Evolutionary conservation across 1,140 invertebrate genomes (phyloP).

Genomic region (Drosophila repleta): DNA sequence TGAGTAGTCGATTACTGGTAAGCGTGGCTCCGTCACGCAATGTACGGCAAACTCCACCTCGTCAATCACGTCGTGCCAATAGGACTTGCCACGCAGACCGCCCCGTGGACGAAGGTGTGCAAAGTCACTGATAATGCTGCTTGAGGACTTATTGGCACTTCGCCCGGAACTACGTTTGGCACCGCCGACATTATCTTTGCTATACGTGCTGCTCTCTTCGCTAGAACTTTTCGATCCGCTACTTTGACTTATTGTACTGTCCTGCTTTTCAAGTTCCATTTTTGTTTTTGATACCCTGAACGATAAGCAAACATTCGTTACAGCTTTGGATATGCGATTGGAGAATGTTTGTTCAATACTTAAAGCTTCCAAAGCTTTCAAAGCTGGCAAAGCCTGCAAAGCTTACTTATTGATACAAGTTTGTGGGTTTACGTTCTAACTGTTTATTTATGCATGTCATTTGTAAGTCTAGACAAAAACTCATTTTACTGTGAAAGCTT

Average conservation of each 20-base stretch:
- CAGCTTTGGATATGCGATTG: neutral
- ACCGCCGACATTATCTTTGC: too few relatives aligned
- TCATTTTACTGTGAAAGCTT: neutral
- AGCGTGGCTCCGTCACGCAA: slow-evolving; percentile 52
- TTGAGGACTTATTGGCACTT: slow-evolving; percentile 24
- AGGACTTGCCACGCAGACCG: slow-evolving; percentile 42
- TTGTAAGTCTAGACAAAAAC: too few relatives aligned
- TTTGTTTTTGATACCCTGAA: too few relatives aligned
- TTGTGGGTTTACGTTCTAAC: neutral
- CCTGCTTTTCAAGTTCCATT: too few relatives aligned
- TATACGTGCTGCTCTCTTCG: too few relatives aligned
- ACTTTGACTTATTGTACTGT: too few relatives aligned
- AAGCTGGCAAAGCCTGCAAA: neutral
- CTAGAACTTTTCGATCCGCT: too few relatives aligned
- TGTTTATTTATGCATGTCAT: neutral
- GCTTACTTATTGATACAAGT: slow-evolving; percentile 5
- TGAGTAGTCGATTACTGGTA: slow-evolving; percentile 70
- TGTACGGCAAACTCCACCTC: slow-evolving; percentile 58
- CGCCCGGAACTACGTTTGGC: too few relatives aligned
- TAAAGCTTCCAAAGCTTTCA: neutral
- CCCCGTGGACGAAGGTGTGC: slow-evolving; percentile 37
- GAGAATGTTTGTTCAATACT: slow-evolving; percentile 47
- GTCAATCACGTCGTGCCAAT: slow-evolving; percentile 65
- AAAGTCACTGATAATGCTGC: slow-evolving; percentile 47
- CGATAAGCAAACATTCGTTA: too few relatives aligned